These are phyloP conservation scores for Auanema freiburgensis DNA, from an alignment of 2,888 invertebrate genomes.

Conservation along the genomic window DNA sequence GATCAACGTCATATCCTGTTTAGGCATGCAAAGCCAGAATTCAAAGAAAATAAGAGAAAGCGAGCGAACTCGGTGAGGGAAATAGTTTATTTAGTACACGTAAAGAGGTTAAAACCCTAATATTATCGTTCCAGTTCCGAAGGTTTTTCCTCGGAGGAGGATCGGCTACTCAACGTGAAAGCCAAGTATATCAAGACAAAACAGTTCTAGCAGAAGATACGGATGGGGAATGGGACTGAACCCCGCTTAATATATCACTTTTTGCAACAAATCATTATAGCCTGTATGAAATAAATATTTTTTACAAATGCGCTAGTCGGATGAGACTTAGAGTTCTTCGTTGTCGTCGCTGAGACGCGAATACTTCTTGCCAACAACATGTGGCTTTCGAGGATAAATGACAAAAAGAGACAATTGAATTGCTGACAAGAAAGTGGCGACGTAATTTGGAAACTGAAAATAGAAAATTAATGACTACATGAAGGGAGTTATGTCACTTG, in stretches of 20 bases:
- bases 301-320: neutral
- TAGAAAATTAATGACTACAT: neutral
- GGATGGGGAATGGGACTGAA: slow-evolving; percentile 6
- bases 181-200: neutral
- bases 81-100: no score
- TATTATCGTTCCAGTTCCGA: slow-evolving; percentile 20
- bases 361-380: slow-evolving; percentile 3
- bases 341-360: slow-evolving; percentile 7
- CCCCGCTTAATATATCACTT: neutral
- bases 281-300: neutral
- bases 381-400: slow-evolving; percentile 71
- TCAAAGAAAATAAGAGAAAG: neutral
- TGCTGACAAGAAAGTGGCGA: slow-evolving; percentile 77
- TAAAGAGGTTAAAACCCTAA: slow-evolving; percentile 6
- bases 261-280: neutral
- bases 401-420: slow-evolving; percentile 79
- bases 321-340: neutral
- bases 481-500: slow-evolving; percentile 69
- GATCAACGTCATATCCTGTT: slow-evolving; percentile 1
- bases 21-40: neutral
- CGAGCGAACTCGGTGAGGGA: no score
- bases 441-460: slow-evolving; percentile 78
- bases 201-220: slow-evolving; percentile 19
- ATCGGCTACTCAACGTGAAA: slow-evolving; percentile 19
- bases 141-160: slow-evolving; percentile 22